Evolutionary conservation across 2,797 vertebrate species (phyloP).

Genomic region (Jordanella pulchra): DNA sequence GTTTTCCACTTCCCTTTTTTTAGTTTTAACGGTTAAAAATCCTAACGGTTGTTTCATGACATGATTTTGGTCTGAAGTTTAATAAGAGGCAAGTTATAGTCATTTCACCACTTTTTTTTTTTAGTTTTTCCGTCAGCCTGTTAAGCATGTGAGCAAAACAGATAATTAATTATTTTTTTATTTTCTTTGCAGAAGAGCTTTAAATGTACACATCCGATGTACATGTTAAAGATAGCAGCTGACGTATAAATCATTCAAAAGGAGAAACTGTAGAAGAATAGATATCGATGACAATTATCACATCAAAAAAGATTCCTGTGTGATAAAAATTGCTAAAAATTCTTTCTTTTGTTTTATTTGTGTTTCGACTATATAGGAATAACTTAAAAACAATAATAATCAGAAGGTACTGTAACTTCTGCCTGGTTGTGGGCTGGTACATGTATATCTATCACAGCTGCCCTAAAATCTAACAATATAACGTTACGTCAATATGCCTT

Average conservation of each 20-base stretch:
- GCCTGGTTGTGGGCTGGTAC: slow-evolving; percentile 16
- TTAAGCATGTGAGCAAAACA: neutral
- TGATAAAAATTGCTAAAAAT: neutral
- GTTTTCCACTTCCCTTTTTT: neutral
- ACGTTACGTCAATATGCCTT: slow-evolving; percentile 13
- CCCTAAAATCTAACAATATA: slow-evolving; percentile 17
- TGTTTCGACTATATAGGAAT: neutral
- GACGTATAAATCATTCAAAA: neutral
- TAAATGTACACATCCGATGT: neutral
- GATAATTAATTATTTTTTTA: slow-evolving; percentile 50
- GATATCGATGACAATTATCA: neutral
- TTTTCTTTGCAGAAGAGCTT: slow-evolving; percentile 31
- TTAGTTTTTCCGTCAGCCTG: neutral
- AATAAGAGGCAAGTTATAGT: neutral
- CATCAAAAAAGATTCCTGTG: neutral
- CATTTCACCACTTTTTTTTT: neutral
- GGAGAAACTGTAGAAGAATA: neutral
- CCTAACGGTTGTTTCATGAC: neutral
- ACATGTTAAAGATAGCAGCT: neutral
- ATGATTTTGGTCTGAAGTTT: neutral
- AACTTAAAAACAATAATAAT: neutral
- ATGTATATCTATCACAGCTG: neutral
- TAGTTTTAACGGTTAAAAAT: neutral
- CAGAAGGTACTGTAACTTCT: neutral
- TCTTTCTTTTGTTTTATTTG: neutral